phyloP scores from a whole-genome alignment of 2,888 invertebrate species.

The Mythimna ferrago region DNA sequence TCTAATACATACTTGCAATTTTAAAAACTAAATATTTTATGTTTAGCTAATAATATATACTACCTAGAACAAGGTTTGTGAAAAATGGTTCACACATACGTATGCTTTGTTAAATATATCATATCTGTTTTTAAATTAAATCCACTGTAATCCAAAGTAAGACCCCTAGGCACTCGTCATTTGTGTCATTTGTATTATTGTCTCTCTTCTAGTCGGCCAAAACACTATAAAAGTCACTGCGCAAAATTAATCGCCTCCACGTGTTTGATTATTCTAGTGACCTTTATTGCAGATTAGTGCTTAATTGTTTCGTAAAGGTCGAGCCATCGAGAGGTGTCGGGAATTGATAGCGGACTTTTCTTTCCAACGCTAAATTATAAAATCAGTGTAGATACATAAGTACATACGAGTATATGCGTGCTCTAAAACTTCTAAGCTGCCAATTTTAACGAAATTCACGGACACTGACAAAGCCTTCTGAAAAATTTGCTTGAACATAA shows the following conservation, averaged over 20 bases:
- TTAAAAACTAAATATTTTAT: no score
- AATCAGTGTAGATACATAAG: background rate
- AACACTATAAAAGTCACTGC: background rate
- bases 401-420: no score
- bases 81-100: no score
- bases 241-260: background rate
- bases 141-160: no score
- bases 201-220: background rate
- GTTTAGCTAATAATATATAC: no score
- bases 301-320: background rate
- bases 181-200: no score
- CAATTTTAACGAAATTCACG: slow-evolving; percentile 16
- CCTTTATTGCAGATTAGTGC: slow-evolving; percentile 4
- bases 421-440: slow-evolving; percentile 14
- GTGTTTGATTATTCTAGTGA: slow-evolving; percentile 4
- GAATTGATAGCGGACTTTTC: background rate
- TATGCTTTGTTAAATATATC: no score
- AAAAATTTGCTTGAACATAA: background rate
- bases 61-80: no score
- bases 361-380: slow-evolving; percentile 1
- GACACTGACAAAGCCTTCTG: slow-evolving; percentile 5
- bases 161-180: no score
- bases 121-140: no score
- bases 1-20: no score
- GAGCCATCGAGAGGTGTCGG: background rate